Evolutionary conservation across 2,888 invertebrate genomes (phyloP), one percentile per base, ranked within the genome.

Genomic region (Rhorus exstirpatorius): DNA sequence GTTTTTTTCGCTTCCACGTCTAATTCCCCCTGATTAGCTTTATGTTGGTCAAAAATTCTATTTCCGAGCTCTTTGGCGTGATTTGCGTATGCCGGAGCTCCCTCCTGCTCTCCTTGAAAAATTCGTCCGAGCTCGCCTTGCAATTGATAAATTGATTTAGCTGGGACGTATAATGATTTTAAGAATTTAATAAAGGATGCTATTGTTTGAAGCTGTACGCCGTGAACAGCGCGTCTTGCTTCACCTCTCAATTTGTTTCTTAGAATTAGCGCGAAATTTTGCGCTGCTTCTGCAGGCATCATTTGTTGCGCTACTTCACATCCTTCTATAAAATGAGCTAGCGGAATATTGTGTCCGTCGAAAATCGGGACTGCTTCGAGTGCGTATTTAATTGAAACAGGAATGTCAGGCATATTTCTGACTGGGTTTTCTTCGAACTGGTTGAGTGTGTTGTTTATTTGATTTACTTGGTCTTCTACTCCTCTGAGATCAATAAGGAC

Each of bases 241-340:
- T 75, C 63, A 0, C 75, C 67, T 26, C 58, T 76, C n/a, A 76
- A 6, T 21, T 67, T 76, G n/a, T 58, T 76, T 19, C 76, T 6
- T 1, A 77, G n/a, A 1, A 68, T 26, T 2, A 49, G 35, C 10
- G 60, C 70, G n/a, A 76, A 35, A 31, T 55, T 46, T 31, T 60
- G 49, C 21, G 60, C 61, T 8, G 67, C 21, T 1, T 65, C 61
- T n/a, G 6, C 21, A 1, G n/a, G n/a, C n/a, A n/a, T n/a, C n/a
- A n/a, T n/a, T n/a, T n/a, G n/a, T n/a, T n/a, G n/a, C n/a, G n/a
- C n/a, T n/a, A n/a, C n/a, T n/a, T n/a, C n/a, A n/a, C n/a, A n/a
- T n/a, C 78, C 71, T 6, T 65, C 71, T 0, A 71, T 0, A 8
- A 79, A 79, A 38, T 79, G 65, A n/a, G 65, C 46, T 8, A 65